These are phyloP conservation scores for Antedon bifida DNA, from an alignment of 35 echinoderm and acorn worm species.

Conservation along the genomic window DNA sequence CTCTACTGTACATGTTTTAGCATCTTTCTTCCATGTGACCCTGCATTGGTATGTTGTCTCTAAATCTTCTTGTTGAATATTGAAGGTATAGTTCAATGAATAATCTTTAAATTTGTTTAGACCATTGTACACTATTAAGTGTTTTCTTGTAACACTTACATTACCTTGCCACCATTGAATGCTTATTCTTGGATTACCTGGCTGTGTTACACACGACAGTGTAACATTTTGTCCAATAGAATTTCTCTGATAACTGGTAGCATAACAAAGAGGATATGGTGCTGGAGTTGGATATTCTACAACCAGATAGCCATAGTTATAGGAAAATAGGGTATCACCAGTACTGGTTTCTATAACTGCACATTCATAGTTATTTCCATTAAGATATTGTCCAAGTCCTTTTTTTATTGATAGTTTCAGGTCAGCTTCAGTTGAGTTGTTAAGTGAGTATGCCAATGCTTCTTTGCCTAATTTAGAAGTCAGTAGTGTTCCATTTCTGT, in stretches of 20 bases:
- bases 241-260: neutral
- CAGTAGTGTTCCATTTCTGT: neutral
- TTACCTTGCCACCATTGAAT: neutral
- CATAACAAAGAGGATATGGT: neutral
- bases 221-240: neutral
- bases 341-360: neutral
- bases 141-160: neutral
- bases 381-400: neutral
- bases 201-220: neutral
- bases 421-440: neutral
- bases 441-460: neutral
- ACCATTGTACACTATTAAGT: neutral
- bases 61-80: neutral
- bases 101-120: neutral
- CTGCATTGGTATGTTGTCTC: neutral
- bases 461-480: neutral
- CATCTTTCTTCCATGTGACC: neutral
- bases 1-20: neutral
- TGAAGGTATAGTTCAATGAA: neutral
- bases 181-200: neutral
- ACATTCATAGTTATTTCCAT: neutral
- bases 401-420: neutral
- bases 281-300: neutral
- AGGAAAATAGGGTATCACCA: neutral
- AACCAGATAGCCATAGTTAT: neutral